Evolutionary conservation across 2,888 invertebrate species (phyloP).

Genomic region (Cerastis rubricosa): DNA sequence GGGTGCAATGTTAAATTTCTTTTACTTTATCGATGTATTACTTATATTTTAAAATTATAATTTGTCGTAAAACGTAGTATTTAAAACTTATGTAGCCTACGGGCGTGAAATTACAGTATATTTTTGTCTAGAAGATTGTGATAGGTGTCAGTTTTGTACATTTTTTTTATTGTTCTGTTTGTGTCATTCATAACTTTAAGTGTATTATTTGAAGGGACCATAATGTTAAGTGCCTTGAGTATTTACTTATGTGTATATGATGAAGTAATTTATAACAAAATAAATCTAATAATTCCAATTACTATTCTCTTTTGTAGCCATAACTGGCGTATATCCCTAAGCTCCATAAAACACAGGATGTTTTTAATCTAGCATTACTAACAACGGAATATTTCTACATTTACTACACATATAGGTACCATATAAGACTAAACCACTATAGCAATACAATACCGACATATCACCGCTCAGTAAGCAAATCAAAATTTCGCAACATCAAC

Average conservation of each 20-base stretch:
- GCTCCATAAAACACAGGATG: not conserved
- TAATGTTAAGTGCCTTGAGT: conserved; percentile 88
- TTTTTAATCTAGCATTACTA: not conserved
- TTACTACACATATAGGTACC: no score
- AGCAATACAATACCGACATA: not conserved
- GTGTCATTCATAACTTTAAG: conserved; percentile 74
- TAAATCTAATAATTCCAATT: conserved; percentile 73
- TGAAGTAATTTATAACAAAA: conserved; percentile 77
- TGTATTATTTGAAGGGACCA: conserved; percentile 86
- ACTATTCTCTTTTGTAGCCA: conserved; percentile 43
- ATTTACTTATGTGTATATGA: conserved; percentile 83
- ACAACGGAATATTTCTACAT: conserved; percentile 2
- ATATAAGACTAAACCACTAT: not conserved
- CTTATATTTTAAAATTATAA: conserved; percentile 45
- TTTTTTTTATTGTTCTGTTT: conserved; percentile 69
- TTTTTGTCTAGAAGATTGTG: conserved; percentile 47
- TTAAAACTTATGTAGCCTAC: conserved; percentile 33
- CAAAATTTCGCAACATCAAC: conserved; percentile 12
- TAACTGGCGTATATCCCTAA: not conserved
- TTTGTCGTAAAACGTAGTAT: conserved; percentile 44
- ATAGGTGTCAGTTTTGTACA: conserved; percentile 67
- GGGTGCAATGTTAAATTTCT: conserved; percentile 43
- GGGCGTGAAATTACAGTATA: conserved; percentile 55
- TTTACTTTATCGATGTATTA: conserved; percentile 40
- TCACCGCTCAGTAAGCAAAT: not conserved